Evolutionary conservation across 2,113 vertebrate genomes (phyloP).

Genomic region (Solenodon paradoxus): DNA sequence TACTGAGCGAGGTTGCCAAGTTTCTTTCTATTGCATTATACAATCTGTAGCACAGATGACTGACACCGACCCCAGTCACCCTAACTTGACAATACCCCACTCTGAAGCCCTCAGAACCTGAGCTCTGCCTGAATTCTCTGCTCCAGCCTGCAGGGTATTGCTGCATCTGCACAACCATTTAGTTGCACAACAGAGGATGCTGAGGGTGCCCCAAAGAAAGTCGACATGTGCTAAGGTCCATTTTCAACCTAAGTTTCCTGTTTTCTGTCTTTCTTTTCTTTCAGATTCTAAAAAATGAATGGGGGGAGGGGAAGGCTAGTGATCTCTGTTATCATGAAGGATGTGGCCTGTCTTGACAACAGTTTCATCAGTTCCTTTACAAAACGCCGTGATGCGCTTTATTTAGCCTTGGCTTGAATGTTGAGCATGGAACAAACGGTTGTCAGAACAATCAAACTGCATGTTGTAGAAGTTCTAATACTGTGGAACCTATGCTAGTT

Average conservation of each 20-base stretch:
- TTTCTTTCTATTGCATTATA: background rate
- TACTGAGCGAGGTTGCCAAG: background rate
- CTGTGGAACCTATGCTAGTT: background rate
- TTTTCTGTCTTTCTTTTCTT: background rate
- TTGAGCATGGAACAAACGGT: background rate
- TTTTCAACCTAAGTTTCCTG: constrained; percentile 23
- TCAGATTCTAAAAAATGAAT: constrained; percentile 24
- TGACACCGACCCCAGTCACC: background rate
- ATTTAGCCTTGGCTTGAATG: background rate
- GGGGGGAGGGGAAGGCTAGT: background rate
- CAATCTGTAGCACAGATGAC: background rate
- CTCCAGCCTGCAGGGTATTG: background rate
- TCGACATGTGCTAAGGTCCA: background rate
- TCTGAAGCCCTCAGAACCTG: too few relatives aligned
- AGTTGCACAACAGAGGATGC: background rate
- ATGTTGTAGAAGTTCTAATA: background rate
- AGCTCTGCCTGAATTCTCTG: background rate
- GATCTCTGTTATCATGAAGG: constrained; percentile 14
- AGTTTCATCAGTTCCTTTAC: constrained; percentile 51
- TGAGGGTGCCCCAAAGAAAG: background rate
- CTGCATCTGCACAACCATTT: background rate
- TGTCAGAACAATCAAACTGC: background rate
- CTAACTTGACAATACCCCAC: too few relatives aligned
- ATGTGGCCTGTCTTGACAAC: background rate
- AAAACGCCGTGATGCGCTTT: background rate